Evolutionary conservation across 2,888 invertebrate species (phyloP), one percentile per base, ranked within the genome.

Genomic region (Patella pellucida): DNA sequence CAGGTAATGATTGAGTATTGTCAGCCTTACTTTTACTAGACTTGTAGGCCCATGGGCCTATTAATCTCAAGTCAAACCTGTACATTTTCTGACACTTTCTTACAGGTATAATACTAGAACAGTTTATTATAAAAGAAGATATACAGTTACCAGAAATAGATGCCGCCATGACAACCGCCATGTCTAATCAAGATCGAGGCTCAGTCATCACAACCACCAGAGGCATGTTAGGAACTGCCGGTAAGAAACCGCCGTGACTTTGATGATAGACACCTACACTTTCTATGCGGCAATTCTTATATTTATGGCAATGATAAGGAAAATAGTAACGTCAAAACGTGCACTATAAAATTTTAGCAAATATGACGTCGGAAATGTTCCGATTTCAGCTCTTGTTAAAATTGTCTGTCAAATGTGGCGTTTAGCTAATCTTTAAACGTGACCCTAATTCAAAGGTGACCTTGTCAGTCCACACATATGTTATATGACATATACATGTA

Each of bases 61-160:
- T 19, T 69, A 11, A 23, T 52, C 9, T 62, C 16, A 56, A 52
- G 52, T 16, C 19, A 9, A 71, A 11, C 41, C 51, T 68, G 31
- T 51, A 51, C 27, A 52, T 31, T 71, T 19, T n/a, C 31, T 11
- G 16, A 19, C 15, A 54, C 54, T 14, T 19, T 27, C 12, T 15
- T n/a, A 9, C 41, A 41, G 41, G 41, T 12, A 78, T 79, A 19
- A 72, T 83, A 50, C 83, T 82, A 3, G 83, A 83, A 68, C 79
- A 81, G 3, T 73, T 71, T 51, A 74, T 81, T 9, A 75, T 83
- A 41, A 80, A 78, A 67, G 78, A 81, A 16, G 75, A 73, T 31
- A 69, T 77, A 16, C n/a, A 72, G 50, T 68, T 77, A 12, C n/a
- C 54, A 54, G 75, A 71, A 41, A 41, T 41, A 41, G 41, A 41